Evolutionary conservation across 2,797 vertebrate species (phyloP), one percentile per base, ranked within the genome.

Genomic region (Cryptoblepharus egeriae): DNA sequence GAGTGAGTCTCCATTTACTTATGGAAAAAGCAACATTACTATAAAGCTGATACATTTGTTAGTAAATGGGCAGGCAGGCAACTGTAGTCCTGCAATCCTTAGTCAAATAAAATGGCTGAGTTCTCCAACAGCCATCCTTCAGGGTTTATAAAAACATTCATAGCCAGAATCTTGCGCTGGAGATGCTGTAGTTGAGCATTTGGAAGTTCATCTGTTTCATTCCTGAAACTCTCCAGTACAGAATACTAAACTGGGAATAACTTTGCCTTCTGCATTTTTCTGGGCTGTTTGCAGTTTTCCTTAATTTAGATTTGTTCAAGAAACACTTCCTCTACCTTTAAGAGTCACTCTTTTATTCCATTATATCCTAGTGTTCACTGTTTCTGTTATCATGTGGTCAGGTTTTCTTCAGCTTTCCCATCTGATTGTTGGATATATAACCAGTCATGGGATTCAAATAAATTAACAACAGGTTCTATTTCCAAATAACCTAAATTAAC

Each of bases 1-100:
- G 89, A 92, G 84, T 73, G 85, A 90, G 81, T 39, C 88, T 35
- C 7, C 83, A 91, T 90, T 93, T 89, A 88, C 79, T 90, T 88
- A 87, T 39, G 75, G 73, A 93, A 89, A 77, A 88, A 79, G 20
- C 58, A 90, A 75, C 65, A 58, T 81, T 88, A 81, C 85, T 88
- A 83, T 89, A 90, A 90, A 89, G 81, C 60, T 75, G 87, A 92
- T 87, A 61, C 26, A 88, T 90, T 91, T 90, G 73, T 71, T 91
- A 91, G 81, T 58, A 92, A 94, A 93, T 76, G 85, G 70, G 57
- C 89, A 92, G 82, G 55, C 61, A 88, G 86, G 75, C 81, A 89
- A 45, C 52, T 78, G 32, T 42, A 80, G 37, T 72, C 58, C 79
- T 28, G 57, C 52, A 89, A 42, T 79, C 63, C 30, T 57, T 78